Evolutionary conservation across 2,797 vertebrate genomes (phyloP), one percentile per base, ranked within the genome.

Genomic region (Etheostoma perlongum): DNA sequence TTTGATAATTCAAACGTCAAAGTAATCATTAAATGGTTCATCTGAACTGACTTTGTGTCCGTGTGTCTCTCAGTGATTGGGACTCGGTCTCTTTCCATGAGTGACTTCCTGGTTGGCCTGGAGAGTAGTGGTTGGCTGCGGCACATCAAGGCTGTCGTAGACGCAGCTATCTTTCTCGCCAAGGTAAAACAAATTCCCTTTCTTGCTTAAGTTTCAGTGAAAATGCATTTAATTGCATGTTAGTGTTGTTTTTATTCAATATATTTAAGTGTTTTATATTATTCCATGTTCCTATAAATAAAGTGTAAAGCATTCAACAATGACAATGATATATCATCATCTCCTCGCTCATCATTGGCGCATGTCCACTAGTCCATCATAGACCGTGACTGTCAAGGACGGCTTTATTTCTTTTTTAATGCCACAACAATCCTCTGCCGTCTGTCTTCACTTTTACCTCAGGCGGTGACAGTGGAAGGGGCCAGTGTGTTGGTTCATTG

Each of bases 401-500:
- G 16, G 13, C 5, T 52, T 44, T 1, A 44, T 27, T 21, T 14
- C 14, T 57, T 64, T 33, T 27, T 47, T 40, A 18, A 18, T 46
- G 6, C 5, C 48, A 74, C 36, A 59, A 74, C 36, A 59, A 49
- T 63, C 40, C n/a, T 55, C 53, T 49, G 13, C 42, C 46, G 1
- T 78, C 33, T 53, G 23, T 62, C 9, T 55, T 44, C 40, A 16
- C 44, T 49, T 13, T 51, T 6, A 30, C 27, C 4, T 2, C 89
- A 99, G 98, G 97, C 98, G 3, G 95, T 99, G 91, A 95, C 95
- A 0, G 89, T 96, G 78, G 98, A 99, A 91, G 96, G 95, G 12
- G 96, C 96, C 9, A 99, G 98, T 33, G 97, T 99, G 4, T 89
- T 99, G 58, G 98, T 99, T 15, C 98, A 99, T 81, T 99, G 98